A percentile compares a stretch with the other conserved stretches of the same genome.
Conservation (phyloP, 2,888 invertebrate genomes). For the Plagodis pulveraria region DNA sequence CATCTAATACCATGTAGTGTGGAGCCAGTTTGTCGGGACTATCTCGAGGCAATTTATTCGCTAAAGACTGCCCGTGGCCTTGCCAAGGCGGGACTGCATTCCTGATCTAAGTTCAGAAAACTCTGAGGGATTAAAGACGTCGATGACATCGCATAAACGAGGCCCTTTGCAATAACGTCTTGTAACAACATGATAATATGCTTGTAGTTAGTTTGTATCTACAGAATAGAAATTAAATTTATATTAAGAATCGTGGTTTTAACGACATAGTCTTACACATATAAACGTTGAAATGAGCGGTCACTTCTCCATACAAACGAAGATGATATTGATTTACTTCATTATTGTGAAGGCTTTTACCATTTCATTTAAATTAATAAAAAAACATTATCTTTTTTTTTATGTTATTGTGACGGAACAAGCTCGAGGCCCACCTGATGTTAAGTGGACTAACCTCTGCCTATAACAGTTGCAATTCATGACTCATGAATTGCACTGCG, state of each 20-base stretch:
- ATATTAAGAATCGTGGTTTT: no score
- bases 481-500: no score
- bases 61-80: constrained; percentile 73
- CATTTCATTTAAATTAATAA: no score
- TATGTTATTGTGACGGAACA: no score
- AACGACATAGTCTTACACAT: no score
- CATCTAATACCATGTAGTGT: constrained; percentile 45
- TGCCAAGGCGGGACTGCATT: constrained; percentile 66
- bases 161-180: constrained; percentile 19
- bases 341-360: neutral
- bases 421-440: no score
- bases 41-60: constrained; percentile 75
- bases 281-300: no score
- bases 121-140: constrained; percentile 66
- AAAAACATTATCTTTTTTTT: no score
- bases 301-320: neutral
- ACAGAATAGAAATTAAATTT: no score
- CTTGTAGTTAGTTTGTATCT: no score
- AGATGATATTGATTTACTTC: neutral
- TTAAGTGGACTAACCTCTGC: no score
- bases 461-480: no score
- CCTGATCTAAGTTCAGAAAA: constrained; percentile 69
- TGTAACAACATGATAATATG: constrained; percentile 25
- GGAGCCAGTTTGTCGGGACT: constrained; percentile 62
- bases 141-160: constrained; percentile 38